Percentiles rank a stretch among this genome's conserved stretches.
These are phyloP conservation scores for Zapus hudsonius DNA, from an alignment of 2,113 vertebrate genomes.

Conservation along the genomic window DNA sequence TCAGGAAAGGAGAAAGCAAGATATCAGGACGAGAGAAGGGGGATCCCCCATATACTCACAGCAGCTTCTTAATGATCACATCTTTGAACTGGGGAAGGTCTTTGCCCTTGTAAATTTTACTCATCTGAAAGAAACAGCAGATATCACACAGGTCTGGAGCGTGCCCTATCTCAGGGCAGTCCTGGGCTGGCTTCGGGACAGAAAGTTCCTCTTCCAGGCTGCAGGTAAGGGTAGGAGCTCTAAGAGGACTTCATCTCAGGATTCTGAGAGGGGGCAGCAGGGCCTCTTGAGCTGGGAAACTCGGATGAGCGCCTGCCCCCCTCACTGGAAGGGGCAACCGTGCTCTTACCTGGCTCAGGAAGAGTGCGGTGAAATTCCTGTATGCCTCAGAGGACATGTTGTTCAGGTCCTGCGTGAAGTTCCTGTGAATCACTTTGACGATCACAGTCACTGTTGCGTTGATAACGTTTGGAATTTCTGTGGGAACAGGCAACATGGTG, in stretches of 20 bases:
- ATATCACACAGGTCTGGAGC: background rate
- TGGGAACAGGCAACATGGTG: background rate
- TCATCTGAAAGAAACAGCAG: slow-evolving; percentile 55
- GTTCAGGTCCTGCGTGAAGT: slow-evolving; percentile 27
- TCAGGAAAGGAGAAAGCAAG: background rate
- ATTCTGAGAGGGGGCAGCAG: background rate
- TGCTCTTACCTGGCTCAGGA: slow-evolving; percentile 29
- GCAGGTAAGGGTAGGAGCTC: background rate
- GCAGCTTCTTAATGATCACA: background rate
- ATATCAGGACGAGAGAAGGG: background rate
- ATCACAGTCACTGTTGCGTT: background rate
- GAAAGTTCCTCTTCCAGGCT: background rate
- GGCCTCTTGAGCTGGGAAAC: background rate
- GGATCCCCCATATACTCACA: background rate
- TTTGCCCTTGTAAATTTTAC: background rate
- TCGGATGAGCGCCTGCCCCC: accelerated
- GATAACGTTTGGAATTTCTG: slow-evolving; percentile 40
- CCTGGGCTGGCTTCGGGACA: background rate
- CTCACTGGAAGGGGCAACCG: background rate
- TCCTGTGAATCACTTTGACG: slow-evolving; percentile 29
- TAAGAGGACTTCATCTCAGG: background rate
- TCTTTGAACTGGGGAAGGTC: slow-evolving; percentile 6
- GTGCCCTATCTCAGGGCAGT: background rate
- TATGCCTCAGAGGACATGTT: background rate
- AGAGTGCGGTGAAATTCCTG: background rate